A percentile compares a stretch with the other conserved stretches of the same genome.
These are phyloP conservation scores for Telmatochromis sp. DNA, from an alignment of 2,113 vertebrate species.

Conservation along the genomic window DNA sequence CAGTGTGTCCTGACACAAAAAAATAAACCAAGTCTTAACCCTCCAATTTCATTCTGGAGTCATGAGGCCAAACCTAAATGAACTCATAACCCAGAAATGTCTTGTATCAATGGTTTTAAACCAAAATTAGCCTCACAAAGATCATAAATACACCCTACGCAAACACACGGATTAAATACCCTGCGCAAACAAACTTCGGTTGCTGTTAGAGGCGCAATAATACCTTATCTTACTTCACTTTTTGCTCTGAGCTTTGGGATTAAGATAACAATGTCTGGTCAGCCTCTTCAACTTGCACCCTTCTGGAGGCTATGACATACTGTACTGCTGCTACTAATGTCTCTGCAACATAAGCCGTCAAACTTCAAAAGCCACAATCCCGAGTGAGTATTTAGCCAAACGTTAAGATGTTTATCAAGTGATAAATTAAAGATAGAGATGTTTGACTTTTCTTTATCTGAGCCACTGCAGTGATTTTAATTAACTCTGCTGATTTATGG, in stretches of 20 bases:
- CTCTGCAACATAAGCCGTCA: not conserved
- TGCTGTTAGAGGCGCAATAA: not conserved
- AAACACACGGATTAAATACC: not conserved
- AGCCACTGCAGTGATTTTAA: not conserved
- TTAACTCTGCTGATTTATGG: conserved; percentile 16
- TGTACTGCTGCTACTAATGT: not conserved
- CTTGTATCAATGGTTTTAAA: not conserved
- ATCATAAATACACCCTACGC: not conserved
- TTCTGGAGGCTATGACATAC: not conserved
- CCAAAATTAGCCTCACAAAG: not conserved
- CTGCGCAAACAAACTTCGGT: not conserved
- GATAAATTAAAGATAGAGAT: not conserved
- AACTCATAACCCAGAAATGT: not conserved
- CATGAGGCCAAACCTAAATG: not conserved
- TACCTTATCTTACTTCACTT: not conserved
- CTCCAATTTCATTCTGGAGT: not conserved
- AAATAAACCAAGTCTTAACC: not conserved
- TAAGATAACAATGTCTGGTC: not conserved
- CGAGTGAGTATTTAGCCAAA: not conserved
- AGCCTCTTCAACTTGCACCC: not conserved
- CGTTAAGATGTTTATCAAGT: not conserved
- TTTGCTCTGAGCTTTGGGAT: not conserved
- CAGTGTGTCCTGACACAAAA: not conserved
- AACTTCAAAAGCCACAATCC: not conserved
- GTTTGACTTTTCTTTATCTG: not conserved